Evolutionary conservation across 2,797 vertebrate species (phyloP), one percentile per base, ranked within the genome.

Genomic region (Hylomyscus alleni): DNA sequence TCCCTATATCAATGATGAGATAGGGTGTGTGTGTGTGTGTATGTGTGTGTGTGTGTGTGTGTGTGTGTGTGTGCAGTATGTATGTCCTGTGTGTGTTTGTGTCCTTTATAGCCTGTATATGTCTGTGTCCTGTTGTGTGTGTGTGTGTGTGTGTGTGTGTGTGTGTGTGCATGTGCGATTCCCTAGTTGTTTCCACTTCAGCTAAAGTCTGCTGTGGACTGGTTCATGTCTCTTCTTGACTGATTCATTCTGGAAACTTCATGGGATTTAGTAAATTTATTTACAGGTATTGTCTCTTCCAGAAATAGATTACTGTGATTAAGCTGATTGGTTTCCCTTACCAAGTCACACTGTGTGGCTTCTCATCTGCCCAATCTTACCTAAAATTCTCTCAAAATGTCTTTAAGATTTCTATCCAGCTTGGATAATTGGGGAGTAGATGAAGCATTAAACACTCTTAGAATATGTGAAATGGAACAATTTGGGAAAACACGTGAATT

Each of bases 401-500:
- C n/a, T n/a, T n/a, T n/a, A n/a, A 90, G 37, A 12, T 10, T 80
- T 76, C 62, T 62, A 2, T 78, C 47, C 34, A 65, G 17, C 20
- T 40, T 40, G 50, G 14, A 40, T 72, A 58, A 81, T 7, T 44
- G 19, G 17, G 15, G 24, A 9, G 54, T 24, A 83, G 26, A 78
- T 40, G 58, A 91, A 34, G 19, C 9, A 62, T 86, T 88, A 77
- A 84, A 60, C 1, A n/a, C 4, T 72, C 50, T 78, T 92, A 87
- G 56, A 87, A 84, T 78, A 37, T 13, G 24, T 80, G 50, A 78
- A 8, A 8, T 65, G 15, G 22, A 96, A 40, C 1, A 29, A 75
- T 80, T 90, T 29, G 1, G 44, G 8, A 47, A n/a, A 22, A 89
- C 87, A 77, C 56, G 77, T 29, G 65, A 77, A 92, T 93, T 96